phyloP scores from a whole-genome alignment of 2,888 invertebrate genomes.

The Tillus elongatus region DNA sequence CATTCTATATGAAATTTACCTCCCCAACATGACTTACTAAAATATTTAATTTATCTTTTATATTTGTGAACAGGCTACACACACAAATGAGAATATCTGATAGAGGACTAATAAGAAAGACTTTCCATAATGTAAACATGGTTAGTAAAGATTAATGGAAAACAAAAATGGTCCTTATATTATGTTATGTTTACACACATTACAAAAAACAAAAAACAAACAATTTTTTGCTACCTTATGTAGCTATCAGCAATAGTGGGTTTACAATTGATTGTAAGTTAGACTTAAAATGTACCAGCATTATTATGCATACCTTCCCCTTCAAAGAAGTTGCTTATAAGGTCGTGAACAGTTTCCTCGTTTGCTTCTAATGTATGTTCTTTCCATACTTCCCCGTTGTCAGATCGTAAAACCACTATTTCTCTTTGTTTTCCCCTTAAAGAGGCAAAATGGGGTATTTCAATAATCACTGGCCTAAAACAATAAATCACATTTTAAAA shows the following conservation, averaged over 20 bases:
- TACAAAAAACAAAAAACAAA: too few relatives aligned
- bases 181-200: too few relatives aligned
- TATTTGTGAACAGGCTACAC: too few relatives aligned
- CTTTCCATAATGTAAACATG: too few relatives aligned
- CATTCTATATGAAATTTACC: too few relatives aligned
- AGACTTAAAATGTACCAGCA: not conserved
- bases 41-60: too few relatives aligned
- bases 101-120: too few relatives aligned
- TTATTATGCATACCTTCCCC: slow-evolving; percentile 51
- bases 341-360: slow-evolving; percentile 84
- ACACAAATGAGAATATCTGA: too few relatives aligned
- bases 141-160: too few relatives aligned
- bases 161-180: too few relatives aligned
- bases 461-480: slow-evolving; percentile 79
- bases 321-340: slow-evolving; percentile 86
- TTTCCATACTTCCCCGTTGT: slow-evolving; percentile 97
- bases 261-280: slow-evolving; percentile 9
- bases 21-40: too few relatives aligned
- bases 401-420: slow-evolving; percentile 90
- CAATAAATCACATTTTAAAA: slow-evolving; percentile 7
- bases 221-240: not conserved
- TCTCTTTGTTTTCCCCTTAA: slow-evolving; percentile 89
- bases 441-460: slow-evolving; percentile 96
- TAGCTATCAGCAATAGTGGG: not conserved
- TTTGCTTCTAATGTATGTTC: slow-evolving; percentile 84